A percentile compares a stretch with the other conserved stretches of the same genome.
These are phyloP conservation scores for Cuculus canorus DNA, from an alignment of 2,797 vertebrate genomes.

Conservation along the genomic window DNA sequence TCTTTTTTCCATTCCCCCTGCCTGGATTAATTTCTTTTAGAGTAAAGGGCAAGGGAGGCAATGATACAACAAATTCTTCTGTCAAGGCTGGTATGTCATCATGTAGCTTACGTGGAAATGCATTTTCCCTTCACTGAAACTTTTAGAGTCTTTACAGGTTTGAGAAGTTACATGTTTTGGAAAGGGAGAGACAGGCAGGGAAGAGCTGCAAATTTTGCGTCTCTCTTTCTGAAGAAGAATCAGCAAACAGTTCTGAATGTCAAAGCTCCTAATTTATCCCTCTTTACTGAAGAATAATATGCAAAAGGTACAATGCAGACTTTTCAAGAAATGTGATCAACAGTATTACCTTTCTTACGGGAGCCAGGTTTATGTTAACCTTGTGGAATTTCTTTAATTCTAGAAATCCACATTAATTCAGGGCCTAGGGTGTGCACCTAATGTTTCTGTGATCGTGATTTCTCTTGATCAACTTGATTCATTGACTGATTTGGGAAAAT, in stretches of 20 bases:
- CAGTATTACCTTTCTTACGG: background rate
- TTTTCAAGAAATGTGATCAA: background rate
- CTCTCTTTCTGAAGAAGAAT: background rate
- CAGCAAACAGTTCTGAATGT: background rate
- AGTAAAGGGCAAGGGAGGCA: background rate
- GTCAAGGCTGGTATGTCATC: background rate
- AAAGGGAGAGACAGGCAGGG: background rate
- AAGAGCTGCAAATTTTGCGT: background rate
- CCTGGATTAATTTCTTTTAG: background rate
- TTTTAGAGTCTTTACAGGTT: background rate
- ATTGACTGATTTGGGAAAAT: background rate
- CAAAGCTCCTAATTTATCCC: accelerated
- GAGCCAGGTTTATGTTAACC: background rate
- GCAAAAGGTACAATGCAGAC: background rate
- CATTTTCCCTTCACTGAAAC: background rate
- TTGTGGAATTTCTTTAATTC: background rate
- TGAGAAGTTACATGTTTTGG: background rate
- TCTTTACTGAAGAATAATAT: background rate
- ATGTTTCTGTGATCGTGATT: background rate
- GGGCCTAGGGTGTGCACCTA: background rate
- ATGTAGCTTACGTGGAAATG: background rate
- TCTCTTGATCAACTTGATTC: background rate
- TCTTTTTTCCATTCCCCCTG: background rate
- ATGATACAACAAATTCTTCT: background rate
- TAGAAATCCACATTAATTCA: background rate